Evolutionary conservation across 1,140 invertebrate species (phyloP).

Genomic region (Oedothorax gibbosus): DNA sequence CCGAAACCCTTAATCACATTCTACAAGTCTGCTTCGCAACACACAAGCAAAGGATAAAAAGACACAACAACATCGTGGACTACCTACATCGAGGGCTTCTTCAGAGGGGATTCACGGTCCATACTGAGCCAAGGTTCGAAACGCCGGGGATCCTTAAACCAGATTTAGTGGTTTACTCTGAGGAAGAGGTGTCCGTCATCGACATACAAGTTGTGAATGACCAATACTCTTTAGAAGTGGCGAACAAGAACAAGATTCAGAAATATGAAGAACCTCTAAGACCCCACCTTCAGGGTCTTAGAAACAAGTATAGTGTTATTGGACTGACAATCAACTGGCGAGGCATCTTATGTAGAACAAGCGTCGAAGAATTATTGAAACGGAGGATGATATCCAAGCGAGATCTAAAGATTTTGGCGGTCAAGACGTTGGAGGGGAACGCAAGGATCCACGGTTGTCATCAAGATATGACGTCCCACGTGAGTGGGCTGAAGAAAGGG

Average conservation of each 20-base stretch:
- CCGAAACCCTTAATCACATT: slow-evolving; percentile 2
- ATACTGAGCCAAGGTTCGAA: not conserved
- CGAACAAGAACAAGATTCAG: not conserved
- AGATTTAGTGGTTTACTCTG: not conserved
- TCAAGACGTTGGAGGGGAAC: not conserved
- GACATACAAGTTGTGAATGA: not conserved
- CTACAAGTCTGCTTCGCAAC: not conserved
- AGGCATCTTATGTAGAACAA: not conserved
- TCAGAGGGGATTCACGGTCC: not conserved
- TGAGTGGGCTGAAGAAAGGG: not conserved
- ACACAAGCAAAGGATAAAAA: not conserved
- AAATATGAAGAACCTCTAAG: not conserved
- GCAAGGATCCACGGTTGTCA: not conserved
- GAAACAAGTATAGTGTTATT: not conserved
- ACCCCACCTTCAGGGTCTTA: not conserved
- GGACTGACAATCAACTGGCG: not conserved
- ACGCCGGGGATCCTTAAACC: not conserved
- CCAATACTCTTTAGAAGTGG: not conserved
- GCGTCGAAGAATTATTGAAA: not conserved
- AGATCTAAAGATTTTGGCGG: not conserved
- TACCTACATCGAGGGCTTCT: not conserved
- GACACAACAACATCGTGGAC: not conserved
- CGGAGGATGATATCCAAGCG: not conserved
- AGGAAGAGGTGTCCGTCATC: not conserved
- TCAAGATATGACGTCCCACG: not conserved